Evolutionary conservation across 2,888 invertebrate species (phyloP).

Genomic region (Ischnura elegans): DNA sequence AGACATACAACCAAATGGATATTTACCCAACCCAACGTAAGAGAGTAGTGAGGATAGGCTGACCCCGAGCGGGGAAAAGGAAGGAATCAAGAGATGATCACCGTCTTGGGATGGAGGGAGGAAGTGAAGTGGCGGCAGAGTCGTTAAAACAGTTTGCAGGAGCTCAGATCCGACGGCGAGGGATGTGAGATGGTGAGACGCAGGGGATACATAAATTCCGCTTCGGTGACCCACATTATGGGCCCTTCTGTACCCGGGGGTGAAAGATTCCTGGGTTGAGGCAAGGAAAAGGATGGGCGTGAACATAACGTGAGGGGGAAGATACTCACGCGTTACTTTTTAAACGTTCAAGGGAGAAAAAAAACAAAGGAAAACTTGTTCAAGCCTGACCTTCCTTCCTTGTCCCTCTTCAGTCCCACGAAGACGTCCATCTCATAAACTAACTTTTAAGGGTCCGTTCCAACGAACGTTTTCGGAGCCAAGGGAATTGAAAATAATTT

Average conservation of each 20-base stretch:
- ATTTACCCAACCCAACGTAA: too few relatives aligned
- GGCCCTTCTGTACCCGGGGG: neutral
- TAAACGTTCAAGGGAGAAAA: neutral
- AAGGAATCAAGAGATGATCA: too few relatives aligned
- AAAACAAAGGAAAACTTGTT: neutral
- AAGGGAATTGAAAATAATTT: neutral
- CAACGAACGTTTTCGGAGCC: neutral
- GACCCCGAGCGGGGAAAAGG: neutral
- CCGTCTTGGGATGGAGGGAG: too few relatives aligned
- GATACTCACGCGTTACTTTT: neutral
- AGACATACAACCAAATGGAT: too few relatives aligned
- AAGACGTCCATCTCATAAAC: neutral
- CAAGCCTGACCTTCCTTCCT: neutral
- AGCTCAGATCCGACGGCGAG: neutral
- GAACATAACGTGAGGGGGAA: neutral
- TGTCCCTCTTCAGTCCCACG: neutral
- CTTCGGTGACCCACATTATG: conserved; percentile 15
- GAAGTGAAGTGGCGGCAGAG: neutral
- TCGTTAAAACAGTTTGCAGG: conserved; percentile 25
- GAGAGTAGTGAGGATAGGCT: neutral
- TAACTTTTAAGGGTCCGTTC: neutral
- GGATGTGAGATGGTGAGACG: neutral
- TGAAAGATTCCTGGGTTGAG: neutral
- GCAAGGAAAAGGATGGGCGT: neutral
- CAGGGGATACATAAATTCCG: conserved; percentile 18